These are phyloP conservation scores for Anthoscopus minutus DNA, from an alignment of 2,113 vertebrate species.

Conservation along the genomic window DNA sequence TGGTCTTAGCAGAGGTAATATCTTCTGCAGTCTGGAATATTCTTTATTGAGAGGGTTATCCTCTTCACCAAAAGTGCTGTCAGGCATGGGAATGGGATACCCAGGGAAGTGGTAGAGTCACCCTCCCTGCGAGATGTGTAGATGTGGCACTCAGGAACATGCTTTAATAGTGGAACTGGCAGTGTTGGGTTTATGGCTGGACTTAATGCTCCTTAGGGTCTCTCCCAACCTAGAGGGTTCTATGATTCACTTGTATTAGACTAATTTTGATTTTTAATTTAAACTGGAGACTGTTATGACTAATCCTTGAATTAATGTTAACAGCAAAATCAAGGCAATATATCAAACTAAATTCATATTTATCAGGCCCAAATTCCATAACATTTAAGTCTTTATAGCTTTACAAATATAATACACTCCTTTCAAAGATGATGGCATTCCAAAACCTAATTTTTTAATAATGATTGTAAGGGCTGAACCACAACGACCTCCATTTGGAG, in stretches of 20 bases:
- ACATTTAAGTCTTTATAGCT: neutral
- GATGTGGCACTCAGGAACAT: rapidly evolving
- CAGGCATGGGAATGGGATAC: neutral
- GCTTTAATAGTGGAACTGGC: neutral
- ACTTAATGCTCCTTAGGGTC: neutral
- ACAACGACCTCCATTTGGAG: constrained; percentile 42
- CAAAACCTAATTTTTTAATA: neutral
- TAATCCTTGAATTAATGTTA: neutral
- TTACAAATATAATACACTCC: neutral
- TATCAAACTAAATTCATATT: neutral
- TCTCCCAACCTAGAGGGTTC: neutral
- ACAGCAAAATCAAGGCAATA: neutral
- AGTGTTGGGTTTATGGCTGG: neutral
- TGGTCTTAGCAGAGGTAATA: neutral
- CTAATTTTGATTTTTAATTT: neutral
- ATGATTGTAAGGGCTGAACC: neutral
- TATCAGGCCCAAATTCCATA: neutral
- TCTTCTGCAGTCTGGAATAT: neutral
- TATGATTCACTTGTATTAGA: neutral
- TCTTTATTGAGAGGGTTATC: neutral
- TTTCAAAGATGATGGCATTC: neutral
- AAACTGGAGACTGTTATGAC: neutral
- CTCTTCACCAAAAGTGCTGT: neutral
- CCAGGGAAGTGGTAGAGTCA: neutral
- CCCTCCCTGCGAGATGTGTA: neutral